phyloP scores from a whole-genome alignment of 2,888 invertebrate genomes.

The Spisula subtruncata region DNA sequence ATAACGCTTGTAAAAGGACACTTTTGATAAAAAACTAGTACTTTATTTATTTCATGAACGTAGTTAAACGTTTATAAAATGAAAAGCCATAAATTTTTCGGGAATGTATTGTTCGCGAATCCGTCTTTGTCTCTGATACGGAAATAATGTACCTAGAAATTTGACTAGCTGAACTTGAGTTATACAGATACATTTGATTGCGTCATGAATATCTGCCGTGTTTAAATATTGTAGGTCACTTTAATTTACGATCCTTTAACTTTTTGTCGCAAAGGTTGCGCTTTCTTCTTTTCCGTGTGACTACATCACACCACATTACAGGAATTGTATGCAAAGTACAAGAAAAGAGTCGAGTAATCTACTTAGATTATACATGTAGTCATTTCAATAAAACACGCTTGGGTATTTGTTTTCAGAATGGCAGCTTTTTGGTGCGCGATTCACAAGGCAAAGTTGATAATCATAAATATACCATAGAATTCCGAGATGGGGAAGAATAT shows the following conservation, averaged over 20 bases:
- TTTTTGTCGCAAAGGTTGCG: background rate
- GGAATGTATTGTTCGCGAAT: background rate
- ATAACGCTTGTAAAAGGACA: no score
- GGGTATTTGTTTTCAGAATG: slow-evolving; percentile 28
- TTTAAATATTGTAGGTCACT: background rate
- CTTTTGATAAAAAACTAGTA: no score
- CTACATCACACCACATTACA: background rate
- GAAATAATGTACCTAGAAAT: no score
- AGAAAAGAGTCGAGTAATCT: background rate
- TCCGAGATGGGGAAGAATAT: slow-evolving; percentile 31
- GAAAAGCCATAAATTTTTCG: no score
- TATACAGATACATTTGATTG: no score
- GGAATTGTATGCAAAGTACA: background rate
- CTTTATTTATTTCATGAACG: no score
- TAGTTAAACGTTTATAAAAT: no score
- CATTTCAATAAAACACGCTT: background rate
- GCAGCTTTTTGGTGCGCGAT: slow-evolving; percentile 45
- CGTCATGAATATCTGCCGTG: background rate
- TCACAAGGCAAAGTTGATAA: background rate
- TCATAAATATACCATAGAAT: slow-evolving; percentile 53
- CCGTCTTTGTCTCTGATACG: background rate
- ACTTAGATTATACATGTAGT: background rate
- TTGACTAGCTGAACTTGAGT: no score
- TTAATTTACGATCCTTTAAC: background rate
- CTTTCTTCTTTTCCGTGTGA: background rate